Conservation (phyloP, 2,113 vertebrate genomes). For the Conger conger region DNA sequence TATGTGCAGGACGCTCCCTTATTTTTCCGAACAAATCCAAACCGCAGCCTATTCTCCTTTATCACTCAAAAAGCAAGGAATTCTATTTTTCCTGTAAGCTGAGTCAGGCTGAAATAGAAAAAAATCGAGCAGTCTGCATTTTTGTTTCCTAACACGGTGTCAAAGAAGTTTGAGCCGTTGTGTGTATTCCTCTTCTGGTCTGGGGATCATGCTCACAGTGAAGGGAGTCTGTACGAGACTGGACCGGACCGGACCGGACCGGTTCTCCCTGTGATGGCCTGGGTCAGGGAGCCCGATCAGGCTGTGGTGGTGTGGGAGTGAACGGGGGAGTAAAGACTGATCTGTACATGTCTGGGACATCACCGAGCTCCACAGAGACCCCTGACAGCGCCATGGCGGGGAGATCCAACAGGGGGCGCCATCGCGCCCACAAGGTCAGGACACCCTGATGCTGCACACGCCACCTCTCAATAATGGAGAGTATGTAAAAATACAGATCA, state of each 20-base stretch:
- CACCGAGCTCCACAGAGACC: background rate
- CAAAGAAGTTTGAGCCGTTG: background rate
- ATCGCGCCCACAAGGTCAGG: conserved; percentile 7
- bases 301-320: background rate
- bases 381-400: background rate
- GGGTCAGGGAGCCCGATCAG: background rate
- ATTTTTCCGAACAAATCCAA: background rate
- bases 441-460: background rate
- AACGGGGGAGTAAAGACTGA: conserved; percentile 9
- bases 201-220: background rate
- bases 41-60: background rate
- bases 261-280: background rate
- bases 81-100: conserved; percentile 5
- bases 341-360: background rate
- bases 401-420: background rate
- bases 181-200: background rate
- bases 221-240: background rate
- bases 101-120: background rate
- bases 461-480: too few species aligned
- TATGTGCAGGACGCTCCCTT: too few species aligned
- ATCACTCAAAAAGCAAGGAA: background rate
- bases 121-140: background rate
- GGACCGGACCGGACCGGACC: too few species aligned
- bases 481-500: too few species aligned
- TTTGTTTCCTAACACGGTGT: background rate